Evolutionary conservation across 2,888 invertebrate species (phyloP).

Genomic region (Melieria omissa): DNA sequence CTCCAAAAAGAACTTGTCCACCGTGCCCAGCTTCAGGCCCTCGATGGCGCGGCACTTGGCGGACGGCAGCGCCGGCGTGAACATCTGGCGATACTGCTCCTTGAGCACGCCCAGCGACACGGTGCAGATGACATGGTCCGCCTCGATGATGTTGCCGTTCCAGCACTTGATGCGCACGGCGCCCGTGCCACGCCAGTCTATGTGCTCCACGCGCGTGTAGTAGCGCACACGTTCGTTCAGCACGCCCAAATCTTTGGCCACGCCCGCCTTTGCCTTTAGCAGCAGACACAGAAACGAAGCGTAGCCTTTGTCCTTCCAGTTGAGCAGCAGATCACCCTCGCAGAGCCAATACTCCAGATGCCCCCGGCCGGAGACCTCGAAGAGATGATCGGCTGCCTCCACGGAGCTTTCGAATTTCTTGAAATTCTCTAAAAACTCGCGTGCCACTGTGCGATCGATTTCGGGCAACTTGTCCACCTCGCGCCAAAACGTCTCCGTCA

Average conservation of each 20-base stretch:
- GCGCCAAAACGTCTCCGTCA: constrained; percentile 56
- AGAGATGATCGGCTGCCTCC: constrained; percentile 75
- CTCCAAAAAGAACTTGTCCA: constrained; percentile 73
- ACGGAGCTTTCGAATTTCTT: constrained; percentile 67
- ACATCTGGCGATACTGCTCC: constrained; percentile 61
- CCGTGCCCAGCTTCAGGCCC: constrained; percentile 71
- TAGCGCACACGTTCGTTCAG: constrained; percentile 51
- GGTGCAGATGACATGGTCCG: constrained; percentile 64
- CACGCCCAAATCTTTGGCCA: constrained; percentile 50
- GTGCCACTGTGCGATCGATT: constrained; percentile 64
- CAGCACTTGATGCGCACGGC: constrained; percentile 57
- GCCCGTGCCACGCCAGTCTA: constrained; percentile 32
- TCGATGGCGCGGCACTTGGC: constrained; percentile 68
- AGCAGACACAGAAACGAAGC: constrained; percentile 75
- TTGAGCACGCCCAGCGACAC: constrained; percentile 73
- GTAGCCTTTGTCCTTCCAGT: constrained; percentile 82
- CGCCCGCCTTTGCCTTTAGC: constrained; percentile 60
- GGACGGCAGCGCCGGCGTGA: constrained; percentile 68
- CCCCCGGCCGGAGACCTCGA: constrained; percentile 75
- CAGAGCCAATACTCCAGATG: constrained; percentile 74
- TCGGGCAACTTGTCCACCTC: constrained; percentile 51
- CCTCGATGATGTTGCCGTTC: constrained; percentile 41
- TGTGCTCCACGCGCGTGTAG: constrained; percentile 42
- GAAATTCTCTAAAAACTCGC: constrained; percentile 72
- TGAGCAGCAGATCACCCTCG: constrained; percentile 76